phyloP scores from a whole-genome alignment of 2,888 invertebrate genomes.

The Xylota segnis region DNA sequence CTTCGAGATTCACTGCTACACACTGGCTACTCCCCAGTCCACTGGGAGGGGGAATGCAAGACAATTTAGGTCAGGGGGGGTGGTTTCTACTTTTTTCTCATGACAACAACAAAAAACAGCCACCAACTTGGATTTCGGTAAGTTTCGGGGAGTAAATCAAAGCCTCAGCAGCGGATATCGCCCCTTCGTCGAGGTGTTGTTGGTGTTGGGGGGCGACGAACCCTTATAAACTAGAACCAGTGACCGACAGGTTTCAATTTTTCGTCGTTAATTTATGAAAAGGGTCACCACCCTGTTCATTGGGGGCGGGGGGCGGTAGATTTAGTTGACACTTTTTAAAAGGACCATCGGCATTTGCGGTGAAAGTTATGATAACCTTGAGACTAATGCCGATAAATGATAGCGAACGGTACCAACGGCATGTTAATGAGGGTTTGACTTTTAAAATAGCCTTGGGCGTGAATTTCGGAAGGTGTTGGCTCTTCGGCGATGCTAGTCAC shows the following conservation, averaged over 20 bases:
- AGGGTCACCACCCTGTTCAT: background rate
- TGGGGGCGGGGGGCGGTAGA: background rate
- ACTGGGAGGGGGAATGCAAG: background rate
- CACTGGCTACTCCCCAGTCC: too few species aligned
- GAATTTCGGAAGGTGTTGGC: background rate
- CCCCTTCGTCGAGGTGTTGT: background rate
- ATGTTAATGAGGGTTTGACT: constrained; percentile 35
- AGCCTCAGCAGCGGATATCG: background rate
- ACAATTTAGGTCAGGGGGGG: background rate
- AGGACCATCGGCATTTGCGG: background rate
- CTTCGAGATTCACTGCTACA: background rate
- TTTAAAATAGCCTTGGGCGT: background rate
- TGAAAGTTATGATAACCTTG: constrained; percentile 9
- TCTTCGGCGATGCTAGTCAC: background rate
- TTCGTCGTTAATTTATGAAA: constrained; percentile 12
- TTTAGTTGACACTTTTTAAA: constrained; percentile 2
- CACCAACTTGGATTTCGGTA: background rate
- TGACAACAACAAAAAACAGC: background rate
- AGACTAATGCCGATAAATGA: constrained; percentile 5
- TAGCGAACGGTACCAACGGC: constrained; percentile 7
- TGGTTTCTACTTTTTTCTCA: background rate
- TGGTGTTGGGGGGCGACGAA: background rate
- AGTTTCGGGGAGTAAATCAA: background rate
- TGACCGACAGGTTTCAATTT: constrained; percentile 5
- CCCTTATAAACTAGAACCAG: background rate